phyloP scores from a whole-genome alignment of 2,113 vertebrate species.

The Malaclemys terrapin region DNA sequence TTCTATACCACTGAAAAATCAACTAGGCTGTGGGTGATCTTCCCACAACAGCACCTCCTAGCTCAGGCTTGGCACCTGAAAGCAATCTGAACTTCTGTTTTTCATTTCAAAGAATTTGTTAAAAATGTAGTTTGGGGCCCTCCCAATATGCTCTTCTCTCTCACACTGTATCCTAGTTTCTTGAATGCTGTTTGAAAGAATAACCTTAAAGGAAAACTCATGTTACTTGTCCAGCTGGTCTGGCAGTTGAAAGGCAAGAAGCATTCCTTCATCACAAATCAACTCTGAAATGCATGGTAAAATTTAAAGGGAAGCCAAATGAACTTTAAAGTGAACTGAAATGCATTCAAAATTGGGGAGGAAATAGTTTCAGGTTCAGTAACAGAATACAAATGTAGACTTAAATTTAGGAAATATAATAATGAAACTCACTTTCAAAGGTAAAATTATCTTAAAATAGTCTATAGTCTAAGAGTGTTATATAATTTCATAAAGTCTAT shows the following conservation, averaged over 20 bases:
- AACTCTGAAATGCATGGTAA: not conserved
- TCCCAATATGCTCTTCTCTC: not conserved
- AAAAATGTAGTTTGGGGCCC: not conserved
- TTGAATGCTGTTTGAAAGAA: not conserved
- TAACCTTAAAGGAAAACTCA: not conserved
- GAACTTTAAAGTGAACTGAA: not conserved
- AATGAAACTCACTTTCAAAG: not conserved
- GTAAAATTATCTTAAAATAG: not conserved
- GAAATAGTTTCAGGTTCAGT: not conserved
- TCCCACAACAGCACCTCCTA: not conserved
- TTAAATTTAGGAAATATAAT: not conserved
- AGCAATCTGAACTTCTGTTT: not conserved
- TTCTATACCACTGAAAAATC: not conserved
- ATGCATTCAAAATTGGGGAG: not conserved
- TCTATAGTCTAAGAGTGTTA: not conserved
- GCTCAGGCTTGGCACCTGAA: not conserved
- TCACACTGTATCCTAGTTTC: not conserved
- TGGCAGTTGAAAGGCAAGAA: not conserved
- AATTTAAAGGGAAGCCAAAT: not conserved
- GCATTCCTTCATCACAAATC: not conserved
- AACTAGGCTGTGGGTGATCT: not conserved
- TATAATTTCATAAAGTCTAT: not conserved
- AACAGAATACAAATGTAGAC: not conserved
- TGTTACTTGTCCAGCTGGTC: not conserved
- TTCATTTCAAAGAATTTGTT: not conserved